These are phyloP conservation scores for Chrysomela aeneicollis DNA, from an alignment of 2,888 invertebrate genomes.

Conservation along the genomic window DNA sequence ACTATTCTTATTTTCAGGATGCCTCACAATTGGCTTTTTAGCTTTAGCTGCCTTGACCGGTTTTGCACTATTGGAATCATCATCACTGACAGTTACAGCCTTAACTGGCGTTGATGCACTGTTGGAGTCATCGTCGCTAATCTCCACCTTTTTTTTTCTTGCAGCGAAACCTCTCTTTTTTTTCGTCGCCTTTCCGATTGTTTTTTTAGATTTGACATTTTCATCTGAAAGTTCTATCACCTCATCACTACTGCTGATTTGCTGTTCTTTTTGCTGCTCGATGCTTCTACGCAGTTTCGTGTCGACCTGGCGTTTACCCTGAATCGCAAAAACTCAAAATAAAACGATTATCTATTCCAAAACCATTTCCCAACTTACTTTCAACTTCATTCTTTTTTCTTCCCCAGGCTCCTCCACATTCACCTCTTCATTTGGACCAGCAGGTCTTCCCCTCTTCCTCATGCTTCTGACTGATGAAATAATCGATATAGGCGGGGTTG, in stretches of 20 bases:
- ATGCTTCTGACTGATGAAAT: slow-evolving; percentile 41
- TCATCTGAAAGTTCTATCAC: slow-evolving; percentile 50
- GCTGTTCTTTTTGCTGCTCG: slow-evolving; percentile 64
- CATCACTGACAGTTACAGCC: neutral
- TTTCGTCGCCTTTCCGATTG: slow-evolving; percentile 44
- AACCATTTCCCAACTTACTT: slow-evolving; percentile 30
- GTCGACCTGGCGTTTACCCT: slow-evolving; percentile 54
- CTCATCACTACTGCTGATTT: slow-evolving; percentile 63
- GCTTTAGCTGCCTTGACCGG: slow-evolving; percentile 12
- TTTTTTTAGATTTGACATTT: slow-evolving; percentile 38
- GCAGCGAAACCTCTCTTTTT: slow-evolving; percentile 35
- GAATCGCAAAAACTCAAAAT: slow-evolving; percentile 15
- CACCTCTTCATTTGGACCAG: slow-evolving; percentile 32
- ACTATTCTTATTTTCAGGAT: slow-evolving; percentile 45
- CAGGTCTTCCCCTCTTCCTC: slow-evolving; percentile 49
- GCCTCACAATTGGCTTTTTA: slow-evolving; percentile 40
- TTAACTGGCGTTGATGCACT: slow-evolving; percentile 21
- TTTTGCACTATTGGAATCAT: slow-evolving; percentile 12
- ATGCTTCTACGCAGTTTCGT: slow-evolving; percentile 57
- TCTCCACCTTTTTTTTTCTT: slow-evolving; percentile 42
- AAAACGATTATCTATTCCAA: too few relatives aligned
- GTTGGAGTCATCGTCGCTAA: slow-evolving; percentile 35
- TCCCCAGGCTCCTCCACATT: slow-evolving; percentile 30
- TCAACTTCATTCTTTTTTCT: slow-evolving; percentile 48
- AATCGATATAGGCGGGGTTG: slow-evolving; percentile 38